Evolutionary conservation across 2,888 invertebrate genomes (phyloP).

Genomic region (Mystacides longicornis): DNA sequence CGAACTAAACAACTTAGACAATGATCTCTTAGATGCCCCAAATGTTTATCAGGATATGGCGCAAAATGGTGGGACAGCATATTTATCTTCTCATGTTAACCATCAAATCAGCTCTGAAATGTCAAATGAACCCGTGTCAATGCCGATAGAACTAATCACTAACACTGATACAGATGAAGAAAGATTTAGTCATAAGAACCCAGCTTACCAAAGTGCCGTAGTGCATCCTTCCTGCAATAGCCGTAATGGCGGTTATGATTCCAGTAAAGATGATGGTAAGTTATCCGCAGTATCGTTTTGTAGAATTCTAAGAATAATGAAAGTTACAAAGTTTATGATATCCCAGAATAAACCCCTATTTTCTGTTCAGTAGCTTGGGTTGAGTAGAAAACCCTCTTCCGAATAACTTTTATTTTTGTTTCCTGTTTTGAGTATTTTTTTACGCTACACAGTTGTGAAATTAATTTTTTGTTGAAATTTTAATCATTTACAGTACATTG

Average conservation of each 20-base stretch:
- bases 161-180: constrained; percentile 40
- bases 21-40: constrained; percentile 57
- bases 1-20: constrained; percentile 58
- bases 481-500: too few species aligned
- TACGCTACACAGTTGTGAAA: too few species aligned
- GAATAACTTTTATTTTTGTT: too few species aligned
- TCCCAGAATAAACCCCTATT: too few species aligned
- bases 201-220: constrained; percentile 69
- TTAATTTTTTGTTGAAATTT: too few species aligned
- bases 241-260: constrained; percentile 31
- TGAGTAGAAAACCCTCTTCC: too few species aligned
- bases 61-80: constrained; percentile 31
- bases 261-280: constrained; percentile 43
- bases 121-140: constrained; percentile 43
- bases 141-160: constrained; percentile 35
- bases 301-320: not conserved
- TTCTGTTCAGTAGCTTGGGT: too few species aligned
- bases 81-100: constrained; percentile 33
- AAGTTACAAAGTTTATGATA: too few species aligned
- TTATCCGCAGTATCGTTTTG: not conserved
- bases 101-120: constrained; percentile 39
- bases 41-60: constrained; percentile 46
- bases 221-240: constrained; percentile 44
- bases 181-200: constrained; percentile 64
- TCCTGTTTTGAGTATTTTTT: too few species aligned